Conservation (phyloP, 1,140 invertebrate species). For the Tetragnatha versicolor region DNA sequence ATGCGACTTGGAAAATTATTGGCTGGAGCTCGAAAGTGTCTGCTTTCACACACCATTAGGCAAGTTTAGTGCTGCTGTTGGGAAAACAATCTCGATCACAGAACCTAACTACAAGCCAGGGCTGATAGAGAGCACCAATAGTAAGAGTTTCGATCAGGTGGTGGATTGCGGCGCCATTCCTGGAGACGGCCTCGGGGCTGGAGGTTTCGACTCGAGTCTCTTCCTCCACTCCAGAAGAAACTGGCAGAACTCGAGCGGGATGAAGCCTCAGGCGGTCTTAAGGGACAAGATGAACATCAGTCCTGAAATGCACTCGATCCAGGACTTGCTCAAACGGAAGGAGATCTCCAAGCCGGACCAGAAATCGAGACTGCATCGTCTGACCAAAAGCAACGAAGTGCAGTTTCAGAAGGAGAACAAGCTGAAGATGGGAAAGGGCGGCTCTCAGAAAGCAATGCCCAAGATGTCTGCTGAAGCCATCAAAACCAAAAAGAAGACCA, state of each 20-base stretch:
- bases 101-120: slow-evolving; percentile 66
- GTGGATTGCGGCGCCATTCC: slow-evolving; percentile 72
- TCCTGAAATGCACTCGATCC: background rate
- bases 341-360: background rate
- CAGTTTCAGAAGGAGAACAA: background rate
- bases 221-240: slow-evolving; percentile 75
- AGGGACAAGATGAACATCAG: background rate
- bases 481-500: background rate
- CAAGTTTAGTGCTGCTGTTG: slow-evolving; percentile 59
- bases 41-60: slow-evolving; percentile 74
- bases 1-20: slow-evolving; percentile 73
- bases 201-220: slow-evolving; percentile 75
- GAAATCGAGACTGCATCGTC: background rate
- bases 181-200: slow-evolving; percentile 76
- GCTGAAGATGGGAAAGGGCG: background rate
- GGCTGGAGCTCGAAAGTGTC: slow-evolving; percentile 75
- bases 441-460: background rate
- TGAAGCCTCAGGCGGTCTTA: background rate
- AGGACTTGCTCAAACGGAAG: background rate
- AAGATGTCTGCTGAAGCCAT: background rate
- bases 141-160: slow-evolving; percentile 66
- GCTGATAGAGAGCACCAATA: slow-evolving; percentile 65
- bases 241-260: slow-evolving; percentile 65
- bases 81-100: slow-evolving; percentile 57
- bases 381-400: background rate